Evolutionary conservation across 2,113 vertebrate species (phyloP), one percentile per base, ranked within the genome.

Genomic region (Oxygymnocypris stewartii): DNA sequence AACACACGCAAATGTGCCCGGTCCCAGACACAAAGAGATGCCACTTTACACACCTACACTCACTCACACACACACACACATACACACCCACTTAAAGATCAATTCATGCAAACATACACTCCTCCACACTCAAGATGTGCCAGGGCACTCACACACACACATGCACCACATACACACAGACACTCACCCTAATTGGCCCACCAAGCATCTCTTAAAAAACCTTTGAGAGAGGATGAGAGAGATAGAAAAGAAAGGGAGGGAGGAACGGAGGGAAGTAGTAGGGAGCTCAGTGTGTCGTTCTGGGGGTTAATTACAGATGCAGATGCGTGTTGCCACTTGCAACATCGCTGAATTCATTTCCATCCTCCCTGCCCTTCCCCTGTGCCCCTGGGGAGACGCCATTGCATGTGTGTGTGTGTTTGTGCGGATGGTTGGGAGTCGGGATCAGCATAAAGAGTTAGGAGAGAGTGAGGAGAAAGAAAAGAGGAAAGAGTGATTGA

Each of bases 291-390:
- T 84, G 90, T 94, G 93, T 93, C 92, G 95, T 95, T 95, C 93
- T 90, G 90, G 90, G 93, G 92, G 92, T 89, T 95, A 95, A 96
- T 95, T 95, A 95, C 94, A 94, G 94, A 96, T 95, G 94, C 94
- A 95, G 95, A 95, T 95, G 94, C 92, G 92, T 90, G 92, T 93
- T 95, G 95, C 94, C 93, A 95, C 94, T 94, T 93, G 94, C 94
- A 95, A 94, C 93, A 95, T 95, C 93, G 93, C 94, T 95, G 94
- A 95, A 94, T 95, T 96, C 93, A 95, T 95, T 95, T 95, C 94
- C 93, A 95, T 94, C 92, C 93, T 93, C 91, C 92, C 93, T 95
- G 94, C 94, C 92, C 93, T 95, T 94, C 94, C 93, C 91, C 76
- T 78, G 85, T 91, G 90, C 94, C 94, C 94, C 94, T 91, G 92